Base-by-base conservation (phyloP, 2,797 vertebrate species). In the Nothura maculosa region DNA sequence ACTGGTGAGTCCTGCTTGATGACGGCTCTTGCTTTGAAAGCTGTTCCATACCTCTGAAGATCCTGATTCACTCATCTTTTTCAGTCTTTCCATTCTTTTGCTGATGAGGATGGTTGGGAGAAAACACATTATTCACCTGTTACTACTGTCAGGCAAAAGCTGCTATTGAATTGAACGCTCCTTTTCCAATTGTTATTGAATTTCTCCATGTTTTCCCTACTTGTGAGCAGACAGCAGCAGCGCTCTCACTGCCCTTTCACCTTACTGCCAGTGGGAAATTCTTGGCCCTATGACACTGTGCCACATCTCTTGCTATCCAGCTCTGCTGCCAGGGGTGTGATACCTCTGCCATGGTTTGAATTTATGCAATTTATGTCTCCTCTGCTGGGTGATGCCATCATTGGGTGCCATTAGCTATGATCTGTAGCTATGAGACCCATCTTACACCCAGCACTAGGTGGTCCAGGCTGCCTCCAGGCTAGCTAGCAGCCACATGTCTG, bases 381-480 rank as follows among this genome's bases (percentile, higher is more conserved):
- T 81, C 54, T 81, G n/a, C 8, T 1, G 2, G 70, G 5, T 0
- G 0, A 32, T 55, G 38, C 1, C 0, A 18, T 57, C 70, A 17
- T 2, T 27, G 70, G 30, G 6, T 61, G 10, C 10, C 34, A 87
- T 15, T 22, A 22, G 22, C 38, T 50, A 8, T 2, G 42, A 13
- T 74, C 30, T 43, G 12, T 15, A 67, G n/a, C 24, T 69, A 28
- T 0, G 1, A 82, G 64, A 76, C 34, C n/a, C 55, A 16, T n/a
- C 21, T 75, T 86, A 17, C 1, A 0, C 11, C 9, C 27, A 66
- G 2, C 11, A 13, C 6, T 14, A n/a, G 36, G 72, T 24, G 67
- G 36, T 0, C 1, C 16, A 68, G 48, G 12, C n/a, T 38, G 43
- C 27, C 16, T 85, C 36, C 24, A 80, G 45, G 15, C 30, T 42